Base-by-base conservation (phyloP, 1,140 invertebrate genomes). In the Drosophila bipectinata region DNA sequence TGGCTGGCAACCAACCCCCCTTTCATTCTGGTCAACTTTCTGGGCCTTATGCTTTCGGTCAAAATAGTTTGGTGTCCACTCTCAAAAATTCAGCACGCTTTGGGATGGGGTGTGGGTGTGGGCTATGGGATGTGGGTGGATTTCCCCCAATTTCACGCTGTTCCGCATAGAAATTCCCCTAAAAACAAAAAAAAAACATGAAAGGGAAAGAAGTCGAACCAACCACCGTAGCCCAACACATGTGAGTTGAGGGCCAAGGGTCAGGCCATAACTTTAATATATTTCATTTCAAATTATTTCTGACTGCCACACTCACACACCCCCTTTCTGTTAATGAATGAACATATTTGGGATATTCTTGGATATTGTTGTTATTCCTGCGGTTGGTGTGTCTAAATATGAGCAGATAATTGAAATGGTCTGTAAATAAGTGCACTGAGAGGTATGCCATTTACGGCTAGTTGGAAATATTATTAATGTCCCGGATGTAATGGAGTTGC, bases 341-440 rank as follows among this genome's bases (percentile, higher is more conserved):
- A 69, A 69, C 63, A 71, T 71, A 71, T 71, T 71, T 71, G 32
- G 32, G 32, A 9, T 56, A 44, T 32, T 67, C 61, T 37, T 12
- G 34, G 34, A 67, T 67, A 48, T 30, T 67, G 48, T 55, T 68
- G 15, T 24, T 15, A n/a, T 28, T 66, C 59, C 62, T 73, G 67
- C 59, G 57, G 57, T 52, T 49, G 71, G 60, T 72, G 55, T 72
- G 47, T 72, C 68, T 39, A 80, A 81, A 77, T 87, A 80, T 68
- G 64, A 82, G 66, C 69, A 78, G 78, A 87, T 87, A 82, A 85
- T 85, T 85, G 82, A 85, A 71, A 81, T 87, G 62, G 66, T 75
- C 77, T 85, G 81, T 81, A 76, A 76, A 60, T 76, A 76, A 76
- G 49, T 56, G 72, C 55, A 54, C 24, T 15, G 30, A 14, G 53